Percentiles rank a stretch among this genome's conserved stretches.
phyloP scores from a whole-genome alignment of 2,888 invertebrate genomes.

The Gerris lacustris region DNA sequence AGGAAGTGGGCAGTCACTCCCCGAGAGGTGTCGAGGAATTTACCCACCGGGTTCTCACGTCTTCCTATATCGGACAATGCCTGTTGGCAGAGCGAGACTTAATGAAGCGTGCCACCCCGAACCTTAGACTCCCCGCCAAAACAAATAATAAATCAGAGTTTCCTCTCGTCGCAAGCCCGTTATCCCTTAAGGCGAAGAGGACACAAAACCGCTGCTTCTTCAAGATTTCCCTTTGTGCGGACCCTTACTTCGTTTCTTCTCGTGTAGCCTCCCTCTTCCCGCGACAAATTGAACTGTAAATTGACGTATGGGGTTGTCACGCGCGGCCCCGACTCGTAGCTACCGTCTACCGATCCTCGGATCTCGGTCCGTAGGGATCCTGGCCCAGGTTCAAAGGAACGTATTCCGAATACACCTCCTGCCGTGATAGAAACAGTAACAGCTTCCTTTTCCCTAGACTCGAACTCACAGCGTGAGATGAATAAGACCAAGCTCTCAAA shows the following conservation, averaged over 20 bases:
- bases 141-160: not conserved
- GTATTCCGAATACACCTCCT: not conserved
- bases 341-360: not conserved
- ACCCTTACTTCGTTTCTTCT: not conserved
- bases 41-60: not conserved
- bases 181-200: slow-evolving; percentile 1
- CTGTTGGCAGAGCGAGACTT: not conserved
- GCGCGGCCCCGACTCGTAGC: not conserved
- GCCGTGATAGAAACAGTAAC: not conserved
- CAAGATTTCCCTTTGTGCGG: not conserved
- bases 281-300: not conserved
- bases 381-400: not conserved
- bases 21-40: slow-evolving; percentile 2
- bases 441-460: not conserved
- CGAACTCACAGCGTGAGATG: not conserved
- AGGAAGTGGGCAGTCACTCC: slow-evolving; percentile 1
- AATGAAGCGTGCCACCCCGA: slow-evolving; percentile 5
- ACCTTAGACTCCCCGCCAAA: not conserved
- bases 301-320: slow-evolving; percentile 3
- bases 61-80: not conserved
- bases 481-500: not conserved
- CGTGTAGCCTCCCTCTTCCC: not conserved
- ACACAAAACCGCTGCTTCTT: not conserved
- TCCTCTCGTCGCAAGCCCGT: not conserved
- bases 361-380: not conserved